Conservation (phyloP, 1,140 invertebrate genomes). For the Drosophila sproati region DNA sequence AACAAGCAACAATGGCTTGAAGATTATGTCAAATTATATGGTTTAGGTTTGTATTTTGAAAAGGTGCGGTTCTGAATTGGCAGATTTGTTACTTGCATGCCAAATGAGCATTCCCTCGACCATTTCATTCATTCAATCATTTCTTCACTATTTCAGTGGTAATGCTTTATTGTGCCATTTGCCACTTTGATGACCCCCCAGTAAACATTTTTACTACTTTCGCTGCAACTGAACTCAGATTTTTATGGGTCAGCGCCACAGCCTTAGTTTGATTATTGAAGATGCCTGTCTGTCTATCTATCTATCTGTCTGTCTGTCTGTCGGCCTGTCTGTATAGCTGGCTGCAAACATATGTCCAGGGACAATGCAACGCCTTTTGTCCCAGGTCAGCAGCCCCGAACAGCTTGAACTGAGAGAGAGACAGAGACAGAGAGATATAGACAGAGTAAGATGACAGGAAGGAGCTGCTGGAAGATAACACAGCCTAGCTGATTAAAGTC, state of each 20-base stretch:
- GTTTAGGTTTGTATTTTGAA: conserved; percentile 50
- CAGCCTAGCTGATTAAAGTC: too few relatives aligned
- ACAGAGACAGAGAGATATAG: neutral
- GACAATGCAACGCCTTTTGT: conserved; percentile 31
- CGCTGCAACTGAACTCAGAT: conserved; percentile 43
- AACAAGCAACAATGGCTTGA: conserved; percentile 66
- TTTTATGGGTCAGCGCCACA: conserved; percentile 63
- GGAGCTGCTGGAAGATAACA: neutral
- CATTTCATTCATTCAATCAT: conserved; percentile 10
- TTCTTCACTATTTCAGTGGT: neutral
- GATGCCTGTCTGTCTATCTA: neutral
- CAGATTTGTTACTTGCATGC: conserved; percentile 20
- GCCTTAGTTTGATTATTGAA: conserved; percentile 56
- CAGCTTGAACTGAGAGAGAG: neutral
- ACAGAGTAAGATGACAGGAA: neutral
- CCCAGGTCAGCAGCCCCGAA: conserved; percentile 6
- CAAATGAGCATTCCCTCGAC: neutral
- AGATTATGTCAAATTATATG: conserved; percentile 81
- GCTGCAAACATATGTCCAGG: conserved; percentile 47
- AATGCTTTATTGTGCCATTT: conserved; percentile 57
- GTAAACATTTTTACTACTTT: conserved; percentile 62
- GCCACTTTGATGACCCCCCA: conserved; percentile 61
- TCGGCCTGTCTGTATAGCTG: neutral
- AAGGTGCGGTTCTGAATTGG: conserved; percentile 42
- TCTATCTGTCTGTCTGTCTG: neutral